A percentile compares a stretch with the other conserved stretches of the same genome.
These are phyloP conservation scores for Montipora foliosa DNA, from an alignment of 64 coral and sea anemone genomes.

Conservation along the genomic window DNA sequence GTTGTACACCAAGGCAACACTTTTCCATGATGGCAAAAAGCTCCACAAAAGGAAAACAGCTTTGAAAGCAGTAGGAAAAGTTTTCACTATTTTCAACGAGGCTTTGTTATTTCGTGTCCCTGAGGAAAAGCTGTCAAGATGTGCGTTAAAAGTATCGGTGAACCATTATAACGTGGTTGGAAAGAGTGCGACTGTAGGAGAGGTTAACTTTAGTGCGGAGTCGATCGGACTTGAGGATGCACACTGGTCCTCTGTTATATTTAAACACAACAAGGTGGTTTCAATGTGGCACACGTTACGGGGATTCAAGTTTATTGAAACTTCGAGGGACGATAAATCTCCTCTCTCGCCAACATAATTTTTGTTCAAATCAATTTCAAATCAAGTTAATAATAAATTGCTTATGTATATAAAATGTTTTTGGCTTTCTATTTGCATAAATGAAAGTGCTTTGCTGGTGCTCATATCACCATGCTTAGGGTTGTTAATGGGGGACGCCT, in stretches of 20 bases:
- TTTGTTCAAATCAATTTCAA: background rate
- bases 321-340: constrained; percentile 57
- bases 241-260: constrained; percentile 81
- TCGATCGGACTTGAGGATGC: constrained; percentile 80
- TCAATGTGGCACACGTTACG: constrained; percentile 91
- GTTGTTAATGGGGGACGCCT: too few species aligned
- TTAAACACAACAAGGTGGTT: constrained; percentile 64
- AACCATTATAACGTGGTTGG: constrained; percentile 88
- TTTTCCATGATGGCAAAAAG: constrained; percentile 46
- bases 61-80: constrained; percentile 66
- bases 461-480: too few species aligned
- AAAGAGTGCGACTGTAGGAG: constrained; percentile 81
- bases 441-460: background rate
- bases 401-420: background rate
- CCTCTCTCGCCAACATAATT: constrained; percentile 44
- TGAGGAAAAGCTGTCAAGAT: constrained; percentile 44
- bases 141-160: constrained; percentile 69
- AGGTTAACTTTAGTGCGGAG: constrained; percentile 69
- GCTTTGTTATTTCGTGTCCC: constrained; percentile 84
- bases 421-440: background rate
- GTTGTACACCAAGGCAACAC: constrained; percentile 76
- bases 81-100: constrained; percentile 90
- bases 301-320: constrained; percentile 84
- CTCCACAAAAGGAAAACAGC: constrained; percentile 82
- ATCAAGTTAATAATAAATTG: background rate